Percentiles rank a stretch among this genome's conserved stretches.
phyloP scores from a whole-genome alignment of 2,888 invertebrate genomes.

The Aspidiotus rigidus region DNA sequence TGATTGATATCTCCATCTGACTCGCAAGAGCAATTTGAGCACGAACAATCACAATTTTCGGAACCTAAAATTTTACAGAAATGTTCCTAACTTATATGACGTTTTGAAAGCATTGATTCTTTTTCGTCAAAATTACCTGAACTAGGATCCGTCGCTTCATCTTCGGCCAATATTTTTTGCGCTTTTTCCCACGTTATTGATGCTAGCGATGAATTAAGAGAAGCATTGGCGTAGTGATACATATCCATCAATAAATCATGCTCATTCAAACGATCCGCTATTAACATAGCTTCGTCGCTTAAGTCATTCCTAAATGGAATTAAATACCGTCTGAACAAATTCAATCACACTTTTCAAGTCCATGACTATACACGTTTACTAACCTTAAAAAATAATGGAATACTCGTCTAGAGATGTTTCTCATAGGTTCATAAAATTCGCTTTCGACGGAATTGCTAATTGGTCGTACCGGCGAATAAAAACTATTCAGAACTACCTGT shows the following conservation, averaged over 20 bases:
- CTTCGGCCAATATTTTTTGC: conserved; percentile 40
- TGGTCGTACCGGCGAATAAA: conserved; percentile 59
- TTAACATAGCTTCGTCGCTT: conserved; percentile 70
- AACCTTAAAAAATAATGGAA: conserved; percentile 76
- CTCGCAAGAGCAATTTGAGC: conserved; percentile 60
- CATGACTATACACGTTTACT: conserved; percentile 11
- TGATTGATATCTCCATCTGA: background rate
- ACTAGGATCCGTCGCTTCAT: conserved; percentile 36
- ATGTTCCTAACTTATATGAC: background rate
- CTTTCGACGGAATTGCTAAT: conserved; percentile 59
- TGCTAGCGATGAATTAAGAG: conserved; percentile 55
- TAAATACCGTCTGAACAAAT: conserved; percentile 1
- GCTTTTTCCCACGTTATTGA: conserved; percentile 63
- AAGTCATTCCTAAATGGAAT: conserved; percentile 52
- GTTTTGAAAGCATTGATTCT: background rate
- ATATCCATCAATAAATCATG: conserved; percentile 81
- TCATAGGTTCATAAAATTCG: conserved; percentile 61
- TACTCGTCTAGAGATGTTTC: conserved; percentile 74
- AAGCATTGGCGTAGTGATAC: conserved; percentile 59
- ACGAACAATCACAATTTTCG: conserved; percentile 48
- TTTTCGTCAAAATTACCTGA: conserved; percentile 35
- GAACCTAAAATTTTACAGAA: conserved; percentile 12
- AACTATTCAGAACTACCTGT: conserved; percentile 71
- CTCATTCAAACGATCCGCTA: conserved; percentile 75
- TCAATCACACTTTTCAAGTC: background rate